Evolutionary conservation across 2,888 invertebrate species (phyloP).

Genomic region (Pyralis farinalis): DNA sequence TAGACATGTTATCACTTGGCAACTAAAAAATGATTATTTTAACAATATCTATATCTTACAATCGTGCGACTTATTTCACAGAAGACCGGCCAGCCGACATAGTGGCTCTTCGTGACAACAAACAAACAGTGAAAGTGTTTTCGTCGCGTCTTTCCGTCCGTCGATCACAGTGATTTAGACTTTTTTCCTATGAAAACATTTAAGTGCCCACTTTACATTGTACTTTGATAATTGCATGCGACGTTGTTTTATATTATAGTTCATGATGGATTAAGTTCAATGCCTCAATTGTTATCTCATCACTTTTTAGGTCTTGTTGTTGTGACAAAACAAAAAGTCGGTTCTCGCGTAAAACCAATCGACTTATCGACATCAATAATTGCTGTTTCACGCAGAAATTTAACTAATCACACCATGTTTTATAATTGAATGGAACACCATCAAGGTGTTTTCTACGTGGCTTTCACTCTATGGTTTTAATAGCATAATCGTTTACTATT

Average conservation of each 20-base stretch:
- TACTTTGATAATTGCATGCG: constrained; percentile 42
- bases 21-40: too few species aligned
- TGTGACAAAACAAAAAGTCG: constrained; percentile 12
- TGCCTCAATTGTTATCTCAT: constrained; percentile 27
- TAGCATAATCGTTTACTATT: too few species aligned
- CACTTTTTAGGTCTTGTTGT: constrained; percentile 21
- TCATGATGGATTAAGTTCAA: constrained; percentile 35
- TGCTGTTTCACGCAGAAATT: background rate
- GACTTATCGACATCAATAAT: background rate
- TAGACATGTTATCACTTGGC: too few species aligned
- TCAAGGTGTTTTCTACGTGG: too few species aligned
- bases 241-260: constrained; percentile 19
- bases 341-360: constrained; percentile 1
- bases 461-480: too few species aligned
- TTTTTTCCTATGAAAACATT: constrained; percentile 55
- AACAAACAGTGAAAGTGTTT: constrained; percentile 69
- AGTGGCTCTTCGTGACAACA: background rate
- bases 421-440: too few species aligned
- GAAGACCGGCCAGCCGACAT: too few species aligned
- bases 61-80: too few species aligned
- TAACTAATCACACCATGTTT: too few species aligned
- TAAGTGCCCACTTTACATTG: constrained; percentile 45
- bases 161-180: constrained; percentile 35
- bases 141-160: constrained; percentile 36
- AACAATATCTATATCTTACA: too few species aligned